Conservation (phyloP, 2,113 vertebrate species). For the Corythaeola cristata region DNA sequence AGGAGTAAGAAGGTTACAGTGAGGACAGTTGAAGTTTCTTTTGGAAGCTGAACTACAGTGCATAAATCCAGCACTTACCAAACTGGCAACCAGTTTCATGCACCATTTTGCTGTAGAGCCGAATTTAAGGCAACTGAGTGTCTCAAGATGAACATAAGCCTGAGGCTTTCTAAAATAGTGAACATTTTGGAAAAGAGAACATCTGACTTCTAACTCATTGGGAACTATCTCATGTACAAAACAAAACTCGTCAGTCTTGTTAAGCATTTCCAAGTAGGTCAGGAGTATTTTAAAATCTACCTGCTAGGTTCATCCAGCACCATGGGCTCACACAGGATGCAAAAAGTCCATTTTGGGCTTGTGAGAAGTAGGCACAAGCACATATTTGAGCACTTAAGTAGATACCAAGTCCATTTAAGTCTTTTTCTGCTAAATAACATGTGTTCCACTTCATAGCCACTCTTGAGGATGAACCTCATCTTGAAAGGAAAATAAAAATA, state of each 20-base stretch:
- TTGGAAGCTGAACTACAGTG: not conserved
- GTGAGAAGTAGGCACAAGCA: not conserved
- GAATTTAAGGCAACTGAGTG: not conserved
- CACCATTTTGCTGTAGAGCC: not conserved
- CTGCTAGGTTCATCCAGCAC: not conserved
- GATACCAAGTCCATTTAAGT: not conserved
- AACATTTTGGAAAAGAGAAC: not conserved
- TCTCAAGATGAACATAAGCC: not conserved
- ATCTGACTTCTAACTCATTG: not conserved
- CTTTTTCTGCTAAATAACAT: not conserved
- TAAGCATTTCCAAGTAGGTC: not conserved
- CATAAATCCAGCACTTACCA: not conserved
- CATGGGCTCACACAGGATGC: not conserved
- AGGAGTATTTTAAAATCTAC: not conserved
- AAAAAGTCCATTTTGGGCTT: not conserved
- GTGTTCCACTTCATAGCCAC: not conserved
- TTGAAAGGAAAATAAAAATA: not conserved
- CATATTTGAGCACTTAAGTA: not conserved
- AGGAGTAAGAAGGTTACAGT: not conserved
- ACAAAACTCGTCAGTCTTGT: not conserved
- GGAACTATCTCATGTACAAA: not conserved
- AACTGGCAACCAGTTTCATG: not conserved
- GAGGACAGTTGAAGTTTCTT: not conserved
- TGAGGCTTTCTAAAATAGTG: not conserved
- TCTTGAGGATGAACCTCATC: not conserved